Conservation (phyloP, 2,797 vertebrate genomes). For the Helostoma temminkii region DNA sequence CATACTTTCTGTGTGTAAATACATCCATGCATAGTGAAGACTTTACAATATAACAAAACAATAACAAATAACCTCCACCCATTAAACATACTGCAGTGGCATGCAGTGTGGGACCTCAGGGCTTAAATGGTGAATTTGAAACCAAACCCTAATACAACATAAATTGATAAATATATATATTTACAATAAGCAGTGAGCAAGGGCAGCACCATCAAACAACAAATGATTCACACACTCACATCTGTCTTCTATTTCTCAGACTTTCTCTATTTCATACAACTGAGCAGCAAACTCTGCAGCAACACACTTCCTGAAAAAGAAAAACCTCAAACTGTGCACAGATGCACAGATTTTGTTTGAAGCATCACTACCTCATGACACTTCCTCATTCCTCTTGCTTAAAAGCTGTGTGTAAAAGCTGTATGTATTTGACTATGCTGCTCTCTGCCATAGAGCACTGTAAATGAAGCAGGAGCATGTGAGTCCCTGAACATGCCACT, state of each 20-base stretch:
- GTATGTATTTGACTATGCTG: neutral
- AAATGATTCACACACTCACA: conserved; percentile 36
- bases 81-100: neutral
- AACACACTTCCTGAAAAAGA: conserved; percentile 37
- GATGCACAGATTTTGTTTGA: conserved; percentile 6
- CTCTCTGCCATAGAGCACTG: conserved; percentile 6
- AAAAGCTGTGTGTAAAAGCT: neutral
- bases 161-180: neutral
- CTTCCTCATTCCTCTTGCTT: conserved; percentile 9
- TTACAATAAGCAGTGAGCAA: conserved; percentile 20
- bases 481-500: conserved; percentile 31
- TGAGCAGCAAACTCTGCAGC: conserved; percentile 38
- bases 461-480: conserved; percentile 31
- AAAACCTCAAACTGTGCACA: conserved; percentile 32
- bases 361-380: neutral
- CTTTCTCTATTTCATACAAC: conserved; percentile 26
- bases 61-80: neutral
- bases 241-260: conserved; percentile 2
- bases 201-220: conserved; percentile 7
- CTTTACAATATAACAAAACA: no score
- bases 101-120: neutral
- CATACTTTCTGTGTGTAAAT: conserved; percentile 1
- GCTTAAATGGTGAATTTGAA: conserved; percentile 4
- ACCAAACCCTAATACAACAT: conserved; percentile 1
- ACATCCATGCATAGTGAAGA: neutral